Evolutionary conservation across 2,113 vertebrate species (phyloP).

Genomic region (Carettochelys insculpta): DNA sequence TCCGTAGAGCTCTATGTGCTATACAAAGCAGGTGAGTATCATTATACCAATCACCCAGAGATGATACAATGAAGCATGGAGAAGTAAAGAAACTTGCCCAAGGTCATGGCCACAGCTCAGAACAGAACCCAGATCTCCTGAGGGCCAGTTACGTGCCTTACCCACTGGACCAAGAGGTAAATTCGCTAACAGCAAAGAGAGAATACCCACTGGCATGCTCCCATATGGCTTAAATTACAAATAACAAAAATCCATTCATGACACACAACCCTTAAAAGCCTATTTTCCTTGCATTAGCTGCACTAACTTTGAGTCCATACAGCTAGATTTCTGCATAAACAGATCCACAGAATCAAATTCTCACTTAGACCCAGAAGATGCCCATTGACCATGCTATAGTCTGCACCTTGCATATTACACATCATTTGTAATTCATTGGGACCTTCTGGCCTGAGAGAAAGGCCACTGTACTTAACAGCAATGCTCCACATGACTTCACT

Average conservation of each 20-base stretch:
- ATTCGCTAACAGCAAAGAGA: background rate
- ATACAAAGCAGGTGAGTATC: background rate
- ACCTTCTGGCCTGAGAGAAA: slow-evolving; percentile 14
- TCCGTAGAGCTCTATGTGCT: background rate
- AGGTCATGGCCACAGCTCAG: background rate
- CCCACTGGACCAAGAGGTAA: background rate
- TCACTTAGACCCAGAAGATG: background rate
- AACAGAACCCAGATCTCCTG: background rate
- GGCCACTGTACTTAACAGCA: slow-evolving; percentile 9
- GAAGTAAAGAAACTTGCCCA: rapidly evolving
- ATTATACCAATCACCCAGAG: background rate
- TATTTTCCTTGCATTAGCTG: background rate
- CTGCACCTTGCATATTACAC: background rate
- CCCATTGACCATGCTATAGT: background rate
- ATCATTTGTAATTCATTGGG: background rate
- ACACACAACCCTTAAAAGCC: background rate
- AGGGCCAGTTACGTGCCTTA: too few relatives aligned
- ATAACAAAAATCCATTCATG: background rate
- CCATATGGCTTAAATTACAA: background rate
- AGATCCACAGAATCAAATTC: background rate
- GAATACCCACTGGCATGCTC: background rate
- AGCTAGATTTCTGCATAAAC: background rate
- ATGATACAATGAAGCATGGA: background rate
- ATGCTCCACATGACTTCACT: background rate
- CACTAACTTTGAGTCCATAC: background rate